These are phyloP conservation scores for Desmophyllum pertusum DNA, from an alignment of 92 coral and sea anemone species.

Conservation along the genomic window DNA sequence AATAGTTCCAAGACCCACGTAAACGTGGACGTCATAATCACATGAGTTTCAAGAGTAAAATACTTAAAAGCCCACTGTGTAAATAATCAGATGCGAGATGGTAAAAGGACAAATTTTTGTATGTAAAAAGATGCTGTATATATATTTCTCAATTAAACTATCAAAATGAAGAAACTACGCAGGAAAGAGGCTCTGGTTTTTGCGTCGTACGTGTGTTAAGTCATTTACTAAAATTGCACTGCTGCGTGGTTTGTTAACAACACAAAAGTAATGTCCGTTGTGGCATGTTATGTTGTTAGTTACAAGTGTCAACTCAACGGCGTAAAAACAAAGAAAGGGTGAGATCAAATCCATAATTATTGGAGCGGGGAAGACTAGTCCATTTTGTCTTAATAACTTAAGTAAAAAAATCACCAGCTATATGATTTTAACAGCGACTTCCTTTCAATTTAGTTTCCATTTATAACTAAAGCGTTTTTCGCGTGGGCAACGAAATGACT, in stretches of 20 bases:
- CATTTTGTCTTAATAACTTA: no score
- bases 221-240: not conserved
- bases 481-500: not conserved
- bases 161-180: not conserved
- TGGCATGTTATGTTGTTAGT: not conserved
- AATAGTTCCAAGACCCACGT: not conserved
- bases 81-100: not conserved
- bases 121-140: not conserved
- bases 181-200: not conserved
- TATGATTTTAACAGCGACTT: not conserved
- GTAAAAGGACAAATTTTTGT: not conserved
- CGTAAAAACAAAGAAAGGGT: conserved; percentile 5
- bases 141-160: not conserved
- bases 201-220: not conserved
- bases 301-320: not conserved
- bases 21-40: not conserved
- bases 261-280: not conserved
- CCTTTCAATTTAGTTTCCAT: not conserved
- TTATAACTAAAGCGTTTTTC: not conserved
- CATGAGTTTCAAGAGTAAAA: not conserved
- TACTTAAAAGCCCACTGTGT: not conserved
- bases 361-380: not conserved
- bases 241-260: not conserved
- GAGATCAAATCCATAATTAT: not conserved
- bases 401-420: not conserved